Percentiles rank a stretch among this genome's conserved stretches.
Conservation (phyloP, 2,113 vertebrate genomes). For the Lepus americanus region DNA sequence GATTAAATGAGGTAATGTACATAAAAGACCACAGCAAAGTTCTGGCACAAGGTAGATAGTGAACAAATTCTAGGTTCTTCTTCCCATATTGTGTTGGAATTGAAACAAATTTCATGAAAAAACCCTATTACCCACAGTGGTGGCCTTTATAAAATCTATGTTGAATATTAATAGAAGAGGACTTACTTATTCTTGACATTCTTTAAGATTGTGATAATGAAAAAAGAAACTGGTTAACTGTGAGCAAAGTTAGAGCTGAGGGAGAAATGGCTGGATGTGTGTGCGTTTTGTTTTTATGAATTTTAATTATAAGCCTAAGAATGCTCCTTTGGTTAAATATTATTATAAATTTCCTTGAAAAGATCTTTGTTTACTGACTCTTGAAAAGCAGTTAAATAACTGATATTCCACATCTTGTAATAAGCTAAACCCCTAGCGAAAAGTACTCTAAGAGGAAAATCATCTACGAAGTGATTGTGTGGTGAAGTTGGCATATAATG, state of each 20-base stretch:
- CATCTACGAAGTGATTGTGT: not conserved
- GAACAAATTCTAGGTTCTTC: not conserved
- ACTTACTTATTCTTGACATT: not conserved
- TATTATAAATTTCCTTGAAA: conserved; percentile 57
- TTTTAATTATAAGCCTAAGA: conserved; percentile 67
- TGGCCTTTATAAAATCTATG: not conserved
- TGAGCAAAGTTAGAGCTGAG: not conserved
- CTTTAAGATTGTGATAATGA: conserved; percentile 5
- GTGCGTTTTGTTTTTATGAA: conserved; percentile 22
- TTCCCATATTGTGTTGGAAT: not conserved
- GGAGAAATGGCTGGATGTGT: conserved; percentile 46
- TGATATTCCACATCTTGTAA: not conserved
- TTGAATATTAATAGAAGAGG: conserved; percentile 22
- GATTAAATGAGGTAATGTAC: not conserved
- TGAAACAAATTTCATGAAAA: not conserved
- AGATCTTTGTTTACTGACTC: conserved; percentile 34
- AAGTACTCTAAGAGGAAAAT: not conserved
- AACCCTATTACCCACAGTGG: not conserved
- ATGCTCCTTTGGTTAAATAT: conserved; percentile 43
- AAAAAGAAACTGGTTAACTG: not conserved
- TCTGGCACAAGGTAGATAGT: not conserved
- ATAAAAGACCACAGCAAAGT: not conserved
- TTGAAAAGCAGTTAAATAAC: conserved; percentile 35
- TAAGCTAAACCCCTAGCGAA: not conserved
- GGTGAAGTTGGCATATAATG: not conserved